These are phyloP conservation scores for Meda fulgida DNA, from an alignment of 2,797 vertebrate genomes.

Conservation along the genomic window DNA sequence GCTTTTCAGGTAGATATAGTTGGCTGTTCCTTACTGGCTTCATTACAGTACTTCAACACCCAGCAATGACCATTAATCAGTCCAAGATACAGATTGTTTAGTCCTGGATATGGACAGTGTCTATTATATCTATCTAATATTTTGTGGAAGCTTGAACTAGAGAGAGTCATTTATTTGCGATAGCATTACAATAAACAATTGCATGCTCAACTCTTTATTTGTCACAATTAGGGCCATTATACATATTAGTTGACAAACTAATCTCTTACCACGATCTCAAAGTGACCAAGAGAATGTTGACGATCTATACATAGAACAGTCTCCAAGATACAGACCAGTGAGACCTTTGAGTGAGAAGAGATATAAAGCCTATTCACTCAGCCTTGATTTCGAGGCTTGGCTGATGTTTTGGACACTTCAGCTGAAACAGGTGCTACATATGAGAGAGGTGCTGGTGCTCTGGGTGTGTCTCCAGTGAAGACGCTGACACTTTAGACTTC, in stretches of 20 bases:
- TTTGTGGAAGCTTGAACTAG: background rate
- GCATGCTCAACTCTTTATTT: background rate
- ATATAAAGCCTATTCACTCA: conserved; percentile 31
- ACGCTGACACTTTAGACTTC: conserved; percentile 65
- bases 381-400: conserved; percentile 43
- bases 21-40: background rate
- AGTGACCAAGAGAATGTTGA: conserved; percentile 11
- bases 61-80: background rate
- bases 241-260: background rate
- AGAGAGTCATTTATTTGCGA: background rate
- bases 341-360: conserved; percentile 19
- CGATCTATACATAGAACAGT: conserved; percentile 41
- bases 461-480: conserved; percentile 52
- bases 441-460: conserved; percentile 16
- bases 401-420: conserved; percentile 29
- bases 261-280: background rate
- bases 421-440: conserved; percentile 57
- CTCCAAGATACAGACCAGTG: conserved; percentile 14
- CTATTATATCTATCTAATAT: background rate
- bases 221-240: background rate
- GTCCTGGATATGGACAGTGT: background rate
- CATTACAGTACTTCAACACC: background rate
- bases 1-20: background rate
- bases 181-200: background rate
- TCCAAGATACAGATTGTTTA: background rate